Conservation (phyloP, 1,140 invertebrate species). For the Cotesia vestalis region DNA sequence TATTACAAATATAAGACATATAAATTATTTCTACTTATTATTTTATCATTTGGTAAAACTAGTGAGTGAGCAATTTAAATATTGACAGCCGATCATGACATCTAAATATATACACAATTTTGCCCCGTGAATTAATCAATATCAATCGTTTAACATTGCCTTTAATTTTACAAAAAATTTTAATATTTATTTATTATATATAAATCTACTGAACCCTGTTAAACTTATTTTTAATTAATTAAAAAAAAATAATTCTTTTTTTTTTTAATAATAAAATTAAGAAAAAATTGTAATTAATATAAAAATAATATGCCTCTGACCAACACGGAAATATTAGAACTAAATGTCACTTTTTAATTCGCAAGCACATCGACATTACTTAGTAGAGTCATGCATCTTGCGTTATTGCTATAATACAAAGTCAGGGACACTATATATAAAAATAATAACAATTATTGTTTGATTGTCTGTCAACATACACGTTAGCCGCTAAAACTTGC, state of each 20-base stretch:
- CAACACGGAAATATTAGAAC: constrained; percentile 15
- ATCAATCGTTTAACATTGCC: too few species aligned
- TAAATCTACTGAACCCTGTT: too few species aligned
- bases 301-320: constrained; percentile 16
- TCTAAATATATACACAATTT: constrained; percentile 11
- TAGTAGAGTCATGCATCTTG: background rate
- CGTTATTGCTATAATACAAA: constrained; percentile 35
- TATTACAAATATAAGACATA: background rate
- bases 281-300: background rate
- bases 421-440: constrained; percentile 18
- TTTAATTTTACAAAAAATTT: too few species aligned
- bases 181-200: too few species aligned
- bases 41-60: constrained; percentile 8
- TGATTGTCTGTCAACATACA: background rate
- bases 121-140: background rate
- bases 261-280: too few species aligned
- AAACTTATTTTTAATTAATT: too few species aligned
- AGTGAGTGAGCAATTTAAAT: background rate
- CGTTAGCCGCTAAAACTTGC: background rate
- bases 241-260: too few species aligned
- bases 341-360: constrained; percentile 27
- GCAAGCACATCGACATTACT: constrained; percentile 7
- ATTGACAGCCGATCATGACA: background rate
- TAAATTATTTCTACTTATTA: background rate
- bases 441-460: too few species aligned